phyloP scores from a whole-genome alignment of 2,113 vertebrate genomes.

The Lutjanus erythropterus region DNA sequence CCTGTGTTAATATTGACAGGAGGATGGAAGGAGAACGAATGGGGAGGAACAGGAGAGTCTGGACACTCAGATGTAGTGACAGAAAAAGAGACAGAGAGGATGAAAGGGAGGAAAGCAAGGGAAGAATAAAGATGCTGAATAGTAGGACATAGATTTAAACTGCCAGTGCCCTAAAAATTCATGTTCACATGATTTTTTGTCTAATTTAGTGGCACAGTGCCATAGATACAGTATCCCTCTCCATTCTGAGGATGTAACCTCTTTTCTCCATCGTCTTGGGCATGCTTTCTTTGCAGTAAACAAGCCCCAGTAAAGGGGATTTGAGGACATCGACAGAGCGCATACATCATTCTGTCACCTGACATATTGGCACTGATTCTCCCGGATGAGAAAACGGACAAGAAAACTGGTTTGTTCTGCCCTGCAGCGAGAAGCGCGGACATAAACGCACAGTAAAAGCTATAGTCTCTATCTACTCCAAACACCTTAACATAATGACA shows the following conservation, averaged over 20 bases:
- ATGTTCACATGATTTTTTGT: slow-evolving; percentile 5
- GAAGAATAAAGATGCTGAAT: slow-evolving; percentile 18
- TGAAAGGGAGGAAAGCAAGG: slow-evolving; percentile 18
- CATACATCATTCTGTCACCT: slow-evolving; percentile 69
- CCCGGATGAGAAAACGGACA: slow-evolving; percentile 43
- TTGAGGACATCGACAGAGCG: slow-evolving; percentile 61
- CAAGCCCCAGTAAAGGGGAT: slow-evolving; percentile 55
- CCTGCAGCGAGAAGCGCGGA: slow-evolving; percentile 24
- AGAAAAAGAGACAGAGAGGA: slow-evolving; percentile 46
- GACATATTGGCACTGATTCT: slow-evolving; percentile 61
- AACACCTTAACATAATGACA: slow-evolving; percentile 65
- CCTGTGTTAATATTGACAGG: slow-evolving; percentile 73
- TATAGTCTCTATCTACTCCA: slow-evolving; percentile 30
- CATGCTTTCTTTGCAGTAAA: slow-evolving; percentile 55
- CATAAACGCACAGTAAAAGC: slow-evolving; percentile 54
- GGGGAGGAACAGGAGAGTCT: slow-evolving; percentile 20
- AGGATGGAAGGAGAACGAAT: slow-evolving; percentile 18
- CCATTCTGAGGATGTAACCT: slow-evolving; percentile 12
- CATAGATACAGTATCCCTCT: background rate
- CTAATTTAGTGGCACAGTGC: slow-evolving; percentile 8
- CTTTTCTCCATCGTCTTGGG: slow-evolving; percentile 56
- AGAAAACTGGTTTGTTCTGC: slow-evolving; percentile 55
- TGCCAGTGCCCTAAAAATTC: slow-evolving; percentile 32
- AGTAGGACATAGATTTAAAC: slow-evolving; percentile 8
- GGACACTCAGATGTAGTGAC: slow-evolving; percentile 31